Evolutionary conservation across 2,888 invertebrate genomes (phyloP).

Genomic region (Epistrophe grossulariae): DNA sequence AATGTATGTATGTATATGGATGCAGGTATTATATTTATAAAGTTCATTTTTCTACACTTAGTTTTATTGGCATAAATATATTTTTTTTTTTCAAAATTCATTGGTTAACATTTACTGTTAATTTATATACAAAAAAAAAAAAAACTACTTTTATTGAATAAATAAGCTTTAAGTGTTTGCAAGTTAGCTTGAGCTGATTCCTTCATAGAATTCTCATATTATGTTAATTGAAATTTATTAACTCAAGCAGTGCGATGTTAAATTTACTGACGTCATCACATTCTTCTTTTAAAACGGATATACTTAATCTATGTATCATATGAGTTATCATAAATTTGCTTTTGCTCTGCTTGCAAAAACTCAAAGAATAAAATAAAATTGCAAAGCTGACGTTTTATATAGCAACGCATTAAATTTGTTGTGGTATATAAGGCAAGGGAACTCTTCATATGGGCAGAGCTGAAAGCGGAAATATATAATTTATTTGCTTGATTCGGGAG

Average conservation of each 20-base stretch:
- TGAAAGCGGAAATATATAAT: constrained; percentile 9
- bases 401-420: not conserved
- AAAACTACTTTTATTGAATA: constrained; percentile 5
- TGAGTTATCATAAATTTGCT: not conserved
- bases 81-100: not conserved
- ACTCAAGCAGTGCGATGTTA: constrained; percentile 7
- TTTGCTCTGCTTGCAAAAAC: not conserved
- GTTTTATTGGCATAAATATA: not conserved
- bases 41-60: not conserved
- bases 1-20: no score
- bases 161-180: not conserved
- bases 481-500: not conserved
- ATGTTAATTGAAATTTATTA: constrained; percentile 21
- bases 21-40: not conserved
- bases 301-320: constrained; percentile 15
- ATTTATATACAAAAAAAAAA: not conserved
- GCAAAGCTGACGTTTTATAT: not conserved
- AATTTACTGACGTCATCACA: constrained; percentile 26
- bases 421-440: not conserved
- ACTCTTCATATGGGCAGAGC: not conserved
- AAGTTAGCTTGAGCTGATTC: not conserved
- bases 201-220: not conserved
- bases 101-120: not conserved
- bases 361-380: not conserved
- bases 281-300: constrained; percentile 31